A percentile compares a stretch with the other conserved stretches of the same genome.
These are phyloP conservation scores for Sebastes cheni DNA, from an alignment of 2,797 vertebrate genomes.

Conservation along the genomic window DNA sequence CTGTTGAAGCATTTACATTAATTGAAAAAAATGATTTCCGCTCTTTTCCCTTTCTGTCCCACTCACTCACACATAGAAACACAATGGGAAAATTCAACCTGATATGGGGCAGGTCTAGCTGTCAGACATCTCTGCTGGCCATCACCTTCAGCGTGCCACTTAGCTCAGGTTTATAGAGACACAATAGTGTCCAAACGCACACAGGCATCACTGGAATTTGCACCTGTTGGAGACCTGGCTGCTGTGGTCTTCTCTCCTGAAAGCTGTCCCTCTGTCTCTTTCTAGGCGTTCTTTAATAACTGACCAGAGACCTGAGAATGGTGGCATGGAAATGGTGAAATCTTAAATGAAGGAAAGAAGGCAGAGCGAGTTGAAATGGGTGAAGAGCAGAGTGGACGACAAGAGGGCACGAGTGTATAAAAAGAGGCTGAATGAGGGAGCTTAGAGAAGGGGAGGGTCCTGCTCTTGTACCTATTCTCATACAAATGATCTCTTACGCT, in stretches of 20 bases:
- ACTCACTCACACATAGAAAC: not conserved
- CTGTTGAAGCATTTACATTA: not conserved
- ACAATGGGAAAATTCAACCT: constrained; percentile 21
- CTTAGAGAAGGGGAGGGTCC: constrained; percentile 10
- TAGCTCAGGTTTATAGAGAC: constrained; percentile 60
- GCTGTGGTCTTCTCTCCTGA: constrained; percentile 47
- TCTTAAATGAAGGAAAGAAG: constrained; percentile 3
- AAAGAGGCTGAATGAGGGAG: constrained; percentile 20
- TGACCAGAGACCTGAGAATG: not conserved
- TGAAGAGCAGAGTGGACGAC: constrained; percentile 2
- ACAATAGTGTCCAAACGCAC: constrained; percentile 51
- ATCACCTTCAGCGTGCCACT: constrained; percentile 46
- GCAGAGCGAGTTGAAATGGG: not conserved
- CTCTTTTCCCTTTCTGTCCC: not conserved
- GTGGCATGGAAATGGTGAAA: not conserved
- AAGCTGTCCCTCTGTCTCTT: constrained; percentile 25
- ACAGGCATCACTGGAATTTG: constrained; percentile 82
- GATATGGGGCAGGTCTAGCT: constrained; percentile 29
- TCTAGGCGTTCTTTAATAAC: constrained; percentile 49
- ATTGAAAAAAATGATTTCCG: not conserved
- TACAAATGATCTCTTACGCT: constrained; percentile 43
- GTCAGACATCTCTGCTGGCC: constrained; percentile 59
- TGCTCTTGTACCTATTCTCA: constrained; percentile 49
- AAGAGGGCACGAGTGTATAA: not conserved
- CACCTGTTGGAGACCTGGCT: constrained; percentile 76